These are phyloP conservation scores for Phortica okadai DNA, from an alignment of 2,888 invertebrate species.

Conservation along the genomic window DNA sequence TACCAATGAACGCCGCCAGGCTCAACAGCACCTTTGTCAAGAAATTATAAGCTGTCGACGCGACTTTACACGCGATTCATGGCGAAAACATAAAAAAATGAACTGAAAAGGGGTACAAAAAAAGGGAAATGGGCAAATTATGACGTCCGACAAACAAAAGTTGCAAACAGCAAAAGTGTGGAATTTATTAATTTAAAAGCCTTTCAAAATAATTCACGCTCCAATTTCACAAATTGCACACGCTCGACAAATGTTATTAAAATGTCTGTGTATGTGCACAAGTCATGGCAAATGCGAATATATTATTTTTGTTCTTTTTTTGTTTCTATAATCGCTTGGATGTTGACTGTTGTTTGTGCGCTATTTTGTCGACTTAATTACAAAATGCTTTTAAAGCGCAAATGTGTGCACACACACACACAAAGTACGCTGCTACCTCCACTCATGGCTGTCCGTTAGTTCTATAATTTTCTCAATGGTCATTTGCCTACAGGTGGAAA, in stretches of 20 bases:
- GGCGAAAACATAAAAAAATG: background rate
- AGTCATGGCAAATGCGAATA: background rate
- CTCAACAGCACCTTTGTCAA: conserved; percentile 60
- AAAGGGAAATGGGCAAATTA: background rate
- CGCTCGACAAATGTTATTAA: conserved; percentile 26
- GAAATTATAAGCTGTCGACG: conserved; percentile 64
- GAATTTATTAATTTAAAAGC: conserved; percentile 53
- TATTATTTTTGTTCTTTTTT: background rate
- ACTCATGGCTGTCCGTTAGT: background rate
- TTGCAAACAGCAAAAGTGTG: conserved; percentile 7
- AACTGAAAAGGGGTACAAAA: conserved; percentile 63
- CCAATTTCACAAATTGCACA: conserved; percentile 58
- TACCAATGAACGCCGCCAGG: conserved; percentile 56
- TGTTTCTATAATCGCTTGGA: background rate
- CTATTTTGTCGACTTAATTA: conserved; percentile 33
- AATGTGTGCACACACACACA: background rate
- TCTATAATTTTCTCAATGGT: background rate
- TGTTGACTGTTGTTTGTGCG: background rate
- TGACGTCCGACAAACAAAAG: background rate
- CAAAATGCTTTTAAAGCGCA: conserved; percentile 42
- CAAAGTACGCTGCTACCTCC: background rate
- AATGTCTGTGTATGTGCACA: background rate
- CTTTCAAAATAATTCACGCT: conserved; percentile 47
- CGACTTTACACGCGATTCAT: conserved; percentile 54
- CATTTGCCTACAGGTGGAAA: conserved; percentile 3